Percentiles rank a stretch among this genome's conserved stretches.
Conservation (phyloP, 2,888 invertebrate species). For the Drosophila sordidula region DNA sequence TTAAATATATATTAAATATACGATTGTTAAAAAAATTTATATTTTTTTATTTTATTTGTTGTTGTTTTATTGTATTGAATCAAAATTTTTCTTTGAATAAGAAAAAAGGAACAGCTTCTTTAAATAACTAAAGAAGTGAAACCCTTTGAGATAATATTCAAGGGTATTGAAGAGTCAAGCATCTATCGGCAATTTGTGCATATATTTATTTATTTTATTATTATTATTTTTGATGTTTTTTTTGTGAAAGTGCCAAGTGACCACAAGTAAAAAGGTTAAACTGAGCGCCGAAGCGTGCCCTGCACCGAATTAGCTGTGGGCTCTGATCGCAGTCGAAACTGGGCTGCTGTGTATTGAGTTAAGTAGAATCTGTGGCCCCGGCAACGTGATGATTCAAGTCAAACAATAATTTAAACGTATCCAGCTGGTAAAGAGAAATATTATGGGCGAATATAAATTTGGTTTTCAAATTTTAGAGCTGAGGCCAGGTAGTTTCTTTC, state of each 20-base stretch:
- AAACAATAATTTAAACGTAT: conserved; percentile 25
- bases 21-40: background rate
- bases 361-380: conserved; percentile 16
- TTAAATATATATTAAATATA: background rate
- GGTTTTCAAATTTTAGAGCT: conserved; percentile 12
- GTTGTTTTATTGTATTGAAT: no score
- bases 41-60: background rate
- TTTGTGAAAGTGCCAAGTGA: conserved; percentile 79
- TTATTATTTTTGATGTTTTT: conserved; percentile 31
- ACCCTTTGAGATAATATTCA: background rate
- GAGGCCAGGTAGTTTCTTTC: conserved; percentile 3
- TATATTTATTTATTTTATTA: conserved; percentile 33
- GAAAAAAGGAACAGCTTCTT: background rate
- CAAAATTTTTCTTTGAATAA: no score
- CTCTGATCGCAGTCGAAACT: conserved; percentile 20
- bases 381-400: conserved; percentile 27
- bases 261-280: conserved; percentile 75
- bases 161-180: conserved; percentile 26
- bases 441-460: conserved; percentile 10
- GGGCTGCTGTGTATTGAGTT: conserved; percentile 25
- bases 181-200: background rate
- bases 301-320: conserved; percentile 29
- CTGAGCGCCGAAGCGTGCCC: conserved; percentile 69
- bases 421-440: conserved; percentile 12
- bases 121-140: background rate